Percentiles rank a stretch among this genome's conserved stretches.
These are phyloP conservation scores for Mesoclemmys tuberculata DNA, from an alignment of 2,113 vertebrate species.

Conservation along the genomic window DNA sequence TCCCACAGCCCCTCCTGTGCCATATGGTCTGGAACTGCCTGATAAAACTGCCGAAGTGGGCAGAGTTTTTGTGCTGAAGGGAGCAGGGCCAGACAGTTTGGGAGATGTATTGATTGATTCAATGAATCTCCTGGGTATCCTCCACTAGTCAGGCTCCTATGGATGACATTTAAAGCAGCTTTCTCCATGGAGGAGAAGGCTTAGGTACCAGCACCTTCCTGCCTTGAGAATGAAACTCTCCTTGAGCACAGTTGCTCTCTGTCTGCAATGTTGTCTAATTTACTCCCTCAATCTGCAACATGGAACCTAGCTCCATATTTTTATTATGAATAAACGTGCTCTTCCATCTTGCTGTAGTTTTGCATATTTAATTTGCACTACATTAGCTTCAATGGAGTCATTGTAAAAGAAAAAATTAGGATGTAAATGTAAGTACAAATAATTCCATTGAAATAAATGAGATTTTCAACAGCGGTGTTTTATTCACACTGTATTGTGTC, in stretches of 20 bases:
- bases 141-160: background rate
- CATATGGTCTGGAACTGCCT: background rate
- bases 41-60: background rate
- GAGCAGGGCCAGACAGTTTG: background rate
- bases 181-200: background rate
- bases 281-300: background rate
- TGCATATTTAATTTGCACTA: background rate
- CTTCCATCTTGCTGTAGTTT: background rate
- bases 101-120: background rate
- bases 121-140: background rate
- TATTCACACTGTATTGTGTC: background rate
- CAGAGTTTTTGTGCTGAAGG: background rate
- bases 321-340: background rate
- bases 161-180: background rate
- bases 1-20: background rate
- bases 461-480: background rate
- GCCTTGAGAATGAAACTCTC: background rate
- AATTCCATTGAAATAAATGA: background rate
- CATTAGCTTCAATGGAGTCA: background rate
- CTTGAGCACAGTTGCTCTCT: background rate
- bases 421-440: background rate
- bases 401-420: background rate
- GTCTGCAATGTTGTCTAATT: background rate
- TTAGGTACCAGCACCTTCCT: background rate
- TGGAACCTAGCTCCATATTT: background rate